Conservation (phyloP, 2,888 invertebrate species). For the Eudemis profundana region DNA sequence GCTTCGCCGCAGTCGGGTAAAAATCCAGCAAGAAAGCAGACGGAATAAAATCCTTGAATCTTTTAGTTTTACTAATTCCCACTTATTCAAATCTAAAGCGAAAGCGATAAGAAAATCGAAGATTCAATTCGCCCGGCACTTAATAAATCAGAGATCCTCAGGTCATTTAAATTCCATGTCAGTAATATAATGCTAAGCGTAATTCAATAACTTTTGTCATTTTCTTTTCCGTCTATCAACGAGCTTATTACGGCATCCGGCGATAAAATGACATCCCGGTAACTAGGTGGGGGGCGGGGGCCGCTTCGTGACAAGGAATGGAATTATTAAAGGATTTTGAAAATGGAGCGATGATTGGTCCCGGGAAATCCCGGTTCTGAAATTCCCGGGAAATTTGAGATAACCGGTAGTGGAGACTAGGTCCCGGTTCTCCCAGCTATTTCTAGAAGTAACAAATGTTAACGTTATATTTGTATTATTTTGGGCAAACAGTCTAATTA, state of each 20-base stretch:
- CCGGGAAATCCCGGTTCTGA: too few species aligned
- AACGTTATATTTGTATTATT: too few species aligned
- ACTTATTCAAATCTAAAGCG: constrained; percentile 10
- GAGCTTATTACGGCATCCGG: constrained; percentile 41
- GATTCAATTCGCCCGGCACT: constrained; percentile 27
- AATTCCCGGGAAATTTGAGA: too few species aligned
- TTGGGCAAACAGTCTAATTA: too few species aligned
- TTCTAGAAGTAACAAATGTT: too few species aligned
- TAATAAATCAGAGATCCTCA: constrained; percentile 34
- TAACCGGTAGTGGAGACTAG: too few species aligned
- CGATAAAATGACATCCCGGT: constrained; percentile 26
- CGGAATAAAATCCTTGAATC: constrained; percentile 7
- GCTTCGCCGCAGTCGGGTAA: too few species aligned
- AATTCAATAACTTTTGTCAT: constrained; percentile 43
- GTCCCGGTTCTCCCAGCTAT: too few species aligned
- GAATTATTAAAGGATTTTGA: constrained; percentile 24
- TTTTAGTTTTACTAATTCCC: constrained; percentile 5
- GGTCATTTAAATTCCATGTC: constrained; percentile 34
- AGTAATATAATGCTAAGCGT: constrained; percentile 38
- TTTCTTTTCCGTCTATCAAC: constrained; percentile 35
- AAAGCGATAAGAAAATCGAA: constrained; percentile 17
- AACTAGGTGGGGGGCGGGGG: constrained; percentile 17
- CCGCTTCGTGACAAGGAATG: not conserved
- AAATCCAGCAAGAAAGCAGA: not conserved
- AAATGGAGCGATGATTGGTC: too few species aligned